phyloP scores from a whole-genome alignment of 1,140 invertebrate species.

The Acromyrmex echinatior region DNA sequence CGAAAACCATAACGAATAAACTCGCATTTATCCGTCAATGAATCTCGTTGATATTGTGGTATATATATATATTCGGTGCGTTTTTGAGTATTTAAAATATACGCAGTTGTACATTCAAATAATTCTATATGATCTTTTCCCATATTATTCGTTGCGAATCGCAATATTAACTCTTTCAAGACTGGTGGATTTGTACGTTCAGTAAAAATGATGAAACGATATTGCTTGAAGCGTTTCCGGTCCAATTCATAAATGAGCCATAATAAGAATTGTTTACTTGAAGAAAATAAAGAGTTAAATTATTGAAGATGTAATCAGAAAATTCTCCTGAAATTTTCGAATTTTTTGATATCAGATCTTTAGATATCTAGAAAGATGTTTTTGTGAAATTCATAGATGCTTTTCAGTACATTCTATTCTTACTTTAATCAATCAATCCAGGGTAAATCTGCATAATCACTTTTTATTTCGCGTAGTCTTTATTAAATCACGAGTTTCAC shows the following conservation, averaged over 20 bases:
- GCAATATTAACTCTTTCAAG: slow-evolving; percentile 27
- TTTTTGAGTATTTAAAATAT: slow-evolving; percentile 28
- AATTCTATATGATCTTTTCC: slow-evolving; percentile 28
- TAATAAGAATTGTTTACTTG: slow-evolving; percentile 1
- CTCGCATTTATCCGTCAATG: neutral
- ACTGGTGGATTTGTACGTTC: slow-evolving; percentile 17
- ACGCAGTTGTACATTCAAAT: neutral
- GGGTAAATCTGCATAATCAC: neutral
- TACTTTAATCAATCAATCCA: neutral
- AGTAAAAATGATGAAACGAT: slow-evolving; percentile 5
- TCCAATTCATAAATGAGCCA: neutral
- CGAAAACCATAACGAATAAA: neutral
- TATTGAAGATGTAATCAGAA: neutral
- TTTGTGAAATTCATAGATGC: too few relatives aligned
- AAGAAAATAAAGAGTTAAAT: slow-evolving; percentile 21
- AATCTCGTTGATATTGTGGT: slow-evolving; percentile 26
- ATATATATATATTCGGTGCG: neutral
- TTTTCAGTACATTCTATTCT: neutral
- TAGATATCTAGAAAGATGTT: too few relatives aligned
- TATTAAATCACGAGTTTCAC: neutral
- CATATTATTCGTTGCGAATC: neutral
- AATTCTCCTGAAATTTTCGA: neutral
- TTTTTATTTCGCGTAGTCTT: neutral
- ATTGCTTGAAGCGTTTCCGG: neutral
- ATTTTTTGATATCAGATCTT: neutral